Conservation (phyloP, 2,888 invertebrate species). For the Lysandra coridon region DNA sequence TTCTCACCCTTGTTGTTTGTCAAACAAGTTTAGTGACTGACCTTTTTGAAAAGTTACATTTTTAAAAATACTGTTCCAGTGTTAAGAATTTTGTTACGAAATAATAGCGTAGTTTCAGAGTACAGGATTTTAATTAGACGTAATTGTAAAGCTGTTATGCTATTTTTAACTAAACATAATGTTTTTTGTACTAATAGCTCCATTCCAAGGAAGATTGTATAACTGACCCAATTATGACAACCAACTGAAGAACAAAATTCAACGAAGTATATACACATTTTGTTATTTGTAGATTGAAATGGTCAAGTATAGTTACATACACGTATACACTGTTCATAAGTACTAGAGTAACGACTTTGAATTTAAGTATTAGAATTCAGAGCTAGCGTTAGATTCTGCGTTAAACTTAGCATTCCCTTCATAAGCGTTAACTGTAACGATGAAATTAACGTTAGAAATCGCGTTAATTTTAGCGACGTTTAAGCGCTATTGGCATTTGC, state of each 20-base stretch:
- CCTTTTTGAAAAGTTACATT: neutral
- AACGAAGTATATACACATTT: too few relatives aligned
- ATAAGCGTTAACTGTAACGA: neutral
- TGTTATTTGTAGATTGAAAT: too few relatives aligned
- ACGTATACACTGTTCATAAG: too few relatives aligned
- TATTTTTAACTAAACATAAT: too few relatives aligned
- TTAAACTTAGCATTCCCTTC: neutral
- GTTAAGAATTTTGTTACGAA: neutral
- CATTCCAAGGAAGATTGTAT: too few relatives aligned
- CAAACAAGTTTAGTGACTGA: neutral
- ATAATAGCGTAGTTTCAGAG: neutral
- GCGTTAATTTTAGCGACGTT: neutral
- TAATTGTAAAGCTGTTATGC: neutral
- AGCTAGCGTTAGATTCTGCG: neutral
- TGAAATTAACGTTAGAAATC: neutral
- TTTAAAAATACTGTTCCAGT: neutral
- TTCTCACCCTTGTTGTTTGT: slow-evolving; percentile 2
- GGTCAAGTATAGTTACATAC: too few relatives aligned
- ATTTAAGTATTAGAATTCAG: neutral
- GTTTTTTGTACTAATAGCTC: too few relatives aligned
- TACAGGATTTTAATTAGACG: neutral
- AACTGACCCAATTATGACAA: too few relatives aligned
- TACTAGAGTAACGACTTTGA: too few relatives aligned
- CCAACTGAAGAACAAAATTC: too few relatives aligned
- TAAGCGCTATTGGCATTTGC: neutral